phyloP scores from a whole-genome alignment of 1,140 invertebrate species.

The Aphaenogaster rudis region DNA sequence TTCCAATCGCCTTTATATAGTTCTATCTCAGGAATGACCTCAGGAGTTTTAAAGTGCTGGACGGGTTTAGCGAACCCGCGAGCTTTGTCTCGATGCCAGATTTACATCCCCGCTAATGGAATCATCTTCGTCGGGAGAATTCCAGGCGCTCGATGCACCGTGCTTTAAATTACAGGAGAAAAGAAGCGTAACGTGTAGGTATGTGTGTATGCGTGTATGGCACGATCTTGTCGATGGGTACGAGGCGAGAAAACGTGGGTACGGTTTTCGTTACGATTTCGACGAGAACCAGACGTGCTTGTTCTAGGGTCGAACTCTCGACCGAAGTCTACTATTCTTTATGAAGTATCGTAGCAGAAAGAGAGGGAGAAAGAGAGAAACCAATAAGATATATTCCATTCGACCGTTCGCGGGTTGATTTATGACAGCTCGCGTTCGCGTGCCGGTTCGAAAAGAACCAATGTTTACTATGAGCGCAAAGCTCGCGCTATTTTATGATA shows the following conservation, averaged over 20 bases:
- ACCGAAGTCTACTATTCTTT: constrained; percentile 9
- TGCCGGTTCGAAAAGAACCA: not conserved
- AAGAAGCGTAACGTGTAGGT: not conserved
- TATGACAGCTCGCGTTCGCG: constrained; percentile 1
- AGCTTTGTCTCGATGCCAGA: constrained; percentile 25
- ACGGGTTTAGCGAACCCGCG: not conserved
- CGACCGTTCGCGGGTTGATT: not conserved
- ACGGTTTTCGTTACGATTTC: constrained; percentile 55
- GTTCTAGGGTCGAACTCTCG: constrained; percentile 18
- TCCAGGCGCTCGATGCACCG: not conserved
- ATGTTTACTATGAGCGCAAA: not conserved
- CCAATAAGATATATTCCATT: constrained; percentile 24
- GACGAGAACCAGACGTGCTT: constrained; percentile 49
- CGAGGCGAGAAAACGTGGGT: constrained; percentile 32
- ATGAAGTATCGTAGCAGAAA: not conserved
- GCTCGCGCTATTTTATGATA: not conserved
- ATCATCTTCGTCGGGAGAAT: constrained; percentile 32
- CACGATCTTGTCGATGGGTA: constrained; percentile 34
- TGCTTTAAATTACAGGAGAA: constrained; percentile 31
- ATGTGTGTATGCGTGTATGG: not conserved
- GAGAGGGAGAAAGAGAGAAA: not conserved
- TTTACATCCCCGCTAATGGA: constrained; percentile 40
- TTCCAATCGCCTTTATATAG: not conserved
- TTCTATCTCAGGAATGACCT: not conserved
- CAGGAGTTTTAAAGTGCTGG: not conserved